phyloP scores from a whole-genome alignment of 2,113 vertebrate species.

The Furnarius figulus region DNA sequence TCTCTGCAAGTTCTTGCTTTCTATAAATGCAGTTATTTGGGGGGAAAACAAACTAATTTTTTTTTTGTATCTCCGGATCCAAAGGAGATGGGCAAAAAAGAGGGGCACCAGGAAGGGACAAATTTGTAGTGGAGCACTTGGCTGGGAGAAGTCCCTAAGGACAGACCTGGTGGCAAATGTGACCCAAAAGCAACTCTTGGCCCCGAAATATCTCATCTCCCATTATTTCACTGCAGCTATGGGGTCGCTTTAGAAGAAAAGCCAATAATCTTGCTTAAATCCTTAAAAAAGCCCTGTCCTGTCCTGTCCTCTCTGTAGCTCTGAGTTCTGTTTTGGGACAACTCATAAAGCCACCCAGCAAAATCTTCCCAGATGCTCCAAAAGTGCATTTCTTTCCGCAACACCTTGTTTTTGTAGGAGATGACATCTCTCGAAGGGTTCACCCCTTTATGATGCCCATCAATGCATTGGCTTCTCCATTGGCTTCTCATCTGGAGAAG shows the following conservation, averaged over 20 bases:
- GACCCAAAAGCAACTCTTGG: neutral
- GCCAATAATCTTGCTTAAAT: neutral
- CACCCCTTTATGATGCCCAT: rapidly evolving
- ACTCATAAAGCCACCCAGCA: neutral
- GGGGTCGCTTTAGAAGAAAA: neutral
- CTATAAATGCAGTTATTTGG: neutral
- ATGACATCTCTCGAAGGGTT: neutral
- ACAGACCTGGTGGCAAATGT: neutral
- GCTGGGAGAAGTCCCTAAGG: neutral
- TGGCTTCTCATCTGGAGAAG: neutral
- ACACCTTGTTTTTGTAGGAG: neutral
- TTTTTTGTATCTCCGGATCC: neutral
- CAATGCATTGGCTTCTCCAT: rapidly evolving
- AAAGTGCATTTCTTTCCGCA: neutral
- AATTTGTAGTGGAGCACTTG: neutral
- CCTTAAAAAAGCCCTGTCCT: neutral
- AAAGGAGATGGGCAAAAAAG: neutral
- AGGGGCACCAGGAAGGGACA: neutral
- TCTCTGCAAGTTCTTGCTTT: neutral
- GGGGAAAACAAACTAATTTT: neutral
- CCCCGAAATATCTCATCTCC: neutral
- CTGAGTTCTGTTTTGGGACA: neutral
- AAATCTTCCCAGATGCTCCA: neutral
- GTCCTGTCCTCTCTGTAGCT: neutral
- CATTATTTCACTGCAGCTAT: neutral